Evolutionary conservation across 2,113 vertebrate species (phyloP).

Genomic region (Saimiri boliviensis): DNA sequence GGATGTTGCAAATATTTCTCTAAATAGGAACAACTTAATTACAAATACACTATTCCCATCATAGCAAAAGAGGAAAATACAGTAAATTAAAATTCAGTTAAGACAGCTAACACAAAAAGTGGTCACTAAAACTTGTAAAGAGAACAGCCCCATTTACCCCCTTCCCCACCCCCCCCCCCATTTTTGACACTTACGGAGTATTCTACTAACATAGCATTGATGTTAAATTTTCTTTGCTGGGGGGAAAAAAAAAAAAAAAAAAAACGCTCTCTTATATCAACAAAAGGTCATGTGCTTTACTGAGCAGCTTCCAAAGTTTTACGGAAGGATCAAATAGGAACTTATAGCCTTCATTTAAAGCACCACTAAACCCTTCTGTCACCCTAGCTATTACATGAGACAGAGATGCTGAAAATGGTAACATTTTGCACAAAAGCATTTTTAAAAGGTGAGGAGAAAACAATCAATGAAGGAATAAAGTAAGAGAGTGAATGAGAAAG

Average conservation of each 20-base stretch:
- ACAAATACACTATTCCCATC: constrained; percentile 57
- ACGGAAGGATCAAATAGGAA: constrained; percentile 76
- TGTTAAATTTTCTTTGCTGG: constrained; percentile 73
- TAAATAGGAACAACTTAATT: constrained; percentile 77
- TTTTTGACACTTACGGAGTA: constrained; percentile 63
- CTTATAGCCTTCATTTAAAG: constrained; percentile 66
- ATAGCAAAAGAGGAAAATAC: constrained; percentile 44
- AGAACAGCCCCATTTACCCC: constrained; percentile 43
- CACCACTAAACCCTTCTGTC: constrained; percentile 63
- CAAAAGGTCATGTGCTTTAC: constrained; percentile 85
- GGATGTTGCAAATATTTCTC: constrained; percentile 45
- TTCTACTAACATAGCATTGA: constrained; percentile 61
- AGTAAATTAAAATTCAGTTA: constrained; percentile 69
- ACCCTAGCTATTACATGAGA: constrained; percentile 52
- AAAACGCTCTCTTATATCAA: constrained; percentile 78
- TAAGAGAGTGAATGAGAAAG: not conserved
- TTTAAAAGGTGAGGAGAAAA: constrained; percentile 45
- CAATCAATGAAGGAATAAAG: constrained; percentile 48
- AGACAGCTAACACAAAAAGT: constrained; percentile 64
- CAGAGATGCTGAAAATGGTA: constrained; percentile 44
- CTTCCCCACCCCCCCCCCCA: too few species aligned
- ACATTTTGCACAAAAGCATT: constrained; percentile 55
- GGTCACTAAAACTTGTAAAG: constrained; percentile 72
- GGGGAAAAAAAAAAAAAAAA: constrained; percentile 21
- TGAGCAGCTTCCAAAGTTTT: constrained; percentile 84